A percentile compares a stretch with the other conserved stretches of the same genome.
phyloP scores from a whole-genome alignment of 2,113 vertebrate species.

The Aix galericulata region DNA sequence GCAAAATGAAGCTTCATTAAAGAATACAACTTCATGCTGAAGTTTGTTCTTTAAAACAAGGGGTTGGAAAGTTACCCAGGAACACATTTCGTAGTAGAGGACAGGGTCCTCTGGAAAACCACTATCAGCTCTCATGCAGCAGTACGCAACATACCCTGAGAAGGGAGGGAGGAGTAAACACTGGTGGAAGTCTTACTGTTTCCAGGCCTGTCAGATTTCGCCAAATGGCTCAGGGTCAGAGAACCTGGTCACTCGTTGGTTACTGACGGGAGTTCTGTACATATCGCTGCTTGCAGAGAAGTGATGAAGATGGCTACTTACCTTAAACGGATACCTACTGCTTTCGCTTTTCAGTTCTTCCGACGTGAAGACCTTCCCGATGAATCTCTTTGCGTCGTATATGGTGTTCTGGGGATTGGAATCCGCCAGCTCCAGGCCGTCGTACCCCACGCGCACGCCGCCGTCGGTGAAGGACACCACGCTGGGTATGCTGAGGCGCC shows the following conservation, averaged over 20 bases:
- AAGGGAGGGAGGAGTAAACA: too few relatives aligned
- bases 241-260: not conserved
- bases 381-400: constrained; percentile 96
- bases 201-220: not conserved
- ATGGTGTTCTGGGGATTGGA: constrained; percentile 90
- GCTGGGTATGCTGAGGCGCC: constrained; percentile 90
- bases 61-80: not conserved
- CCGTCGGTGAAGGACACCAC: constrained; percentile 87
- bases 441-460: constrained; percentile 83
- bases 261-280: too few relatives aligned
- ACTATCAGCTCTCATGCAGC: not conserved
- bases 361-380: constrained; percentile 89
- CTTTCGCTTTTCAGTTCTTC: constrained; percentile 85
- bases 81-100: not conserved
- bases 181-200: rapidly evolving
- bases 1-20: not conserved
- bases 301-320: constrained; percentile 40
- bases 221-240: not conserved
- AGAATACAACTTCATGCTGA: not conserved
- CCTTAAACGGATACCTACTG: constrained; percentile 93
- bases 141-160: not conserved
- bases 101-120: not conserved
- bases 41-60: not conserved
- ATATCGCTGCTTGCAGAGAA: not conserved
- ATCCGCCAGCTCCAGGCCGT: constrained; percentile 88